Conservation (phyloP, 2,113 vertebrate species). For the Proterorhinus semilunaris region DNA sequence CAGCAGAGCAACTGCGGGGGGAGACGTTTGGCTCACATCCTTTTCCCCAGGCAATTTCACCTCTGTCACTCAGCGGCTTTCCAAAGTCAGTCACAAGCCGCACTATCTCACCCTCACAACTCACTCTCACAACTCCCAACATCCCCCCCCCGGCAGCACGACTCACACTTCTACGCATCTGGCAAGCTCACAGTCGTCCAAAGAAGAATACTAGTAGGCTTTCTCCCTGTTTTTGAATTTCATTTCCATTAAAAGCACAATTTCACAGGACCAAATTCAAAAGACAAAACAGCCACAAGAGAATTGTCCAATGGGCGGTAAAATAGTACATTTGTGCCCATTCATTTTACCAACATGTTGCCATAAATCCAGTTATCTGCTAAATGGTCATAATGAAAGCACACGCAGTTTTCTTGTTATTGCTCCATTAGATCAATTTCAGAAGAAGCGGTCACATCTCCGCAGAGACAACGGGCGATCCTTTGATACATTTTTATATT, state of each 20-base stretch:
- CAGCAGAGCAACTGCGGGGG: conserved; percentile 24
- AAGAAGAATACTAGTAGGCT: too few species aligned
- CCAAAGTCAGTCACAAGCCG: conserved; percentile 33
- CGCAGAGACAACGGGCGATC: too few species aligned
- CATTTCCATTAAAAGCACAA: neutral
- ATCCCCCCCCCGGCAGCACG: conserved; percentile 15
- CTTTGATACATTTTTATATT: too few species aligned
- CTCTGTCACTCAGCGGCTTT: conserved; percentile 49
- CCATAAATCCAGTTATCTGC: too few species aligned
- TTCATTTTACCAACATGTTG: too few species aligned
- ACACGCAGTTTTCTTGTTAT: too few species aligned
- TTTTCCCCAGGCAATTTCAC: conserved; percentile 58
- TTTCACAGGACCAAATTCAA: neutral
- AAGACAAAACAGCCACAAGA: too few species aligned
- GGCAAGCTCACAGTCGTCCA: neutral
- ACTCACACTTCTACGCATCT: conserved; percentile 5
- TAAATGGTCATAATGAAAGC: too few species aligned
- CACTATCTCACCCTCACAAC: conserved; percentile 48
- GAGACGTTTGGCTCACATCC: conserved; percentile 29
- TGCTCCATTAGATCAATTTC: neutral
- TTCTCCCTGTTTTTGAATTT: neutral
- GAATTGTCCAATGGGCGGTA: too few species aligned
- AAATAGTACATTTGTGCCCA: too few species aligned
- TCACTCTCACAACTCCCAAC: conserved; percentile 45
- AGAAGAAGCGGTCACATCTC: too few species aligned